These are phyloP conservation scores for Diplosoma virens DNA, from an alignment of 23 tunicate genomes.

Conservation along the genomic window DNA sequence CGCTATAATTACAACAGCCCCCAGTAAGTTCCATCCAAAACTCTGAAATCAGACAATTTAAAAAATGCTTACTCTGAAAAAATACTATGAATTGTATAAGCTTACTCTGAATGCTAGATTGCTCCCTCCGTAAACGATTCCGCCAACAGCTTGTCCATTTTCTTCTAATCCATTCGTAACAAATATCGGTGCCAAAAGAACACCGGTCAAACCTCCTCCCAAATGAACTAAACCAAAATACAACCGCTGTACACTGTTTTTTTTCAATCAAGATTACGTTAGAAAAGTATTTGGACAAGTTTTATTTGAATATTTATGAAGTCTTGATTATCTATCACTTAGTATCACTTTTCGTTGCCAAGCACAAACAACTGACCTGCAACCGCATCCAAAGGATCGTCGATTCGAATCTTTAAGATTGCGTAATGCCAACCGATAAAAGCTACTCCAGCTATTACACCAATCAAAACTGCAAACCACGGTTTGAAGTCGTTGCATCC, in stretches of 20 bases:
- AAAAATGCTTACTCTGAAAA: no score
- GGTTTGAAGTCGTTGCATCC: slow-evolving; percentile 67
- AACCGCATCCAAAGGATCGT: slow-evolving; percentile 88
- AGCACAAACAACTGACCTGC: no score
- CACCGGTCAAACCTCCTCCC: slow-evolving; percentile 54
- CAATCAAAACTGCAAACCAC: slow-evolving; percentile 83
- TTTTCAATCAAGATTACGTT: no score
- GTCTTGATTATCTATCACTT: no score
- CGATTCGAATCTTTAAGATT: slow-evolving; percentile 46
- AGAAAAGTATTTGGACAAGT: no score
- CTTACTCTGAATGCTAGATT: slow-evolving; percentile 5
- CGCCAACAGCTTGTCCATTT: background rate
- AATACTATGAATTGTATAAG: no score
- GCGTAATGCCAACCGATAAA: slow-evolving; percentile 37
- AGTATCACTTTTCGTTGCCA: no score
- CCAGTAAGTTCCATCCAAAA: slow-evolving; percentile 76
- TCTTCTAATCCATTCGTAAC: slow-evolving; percentile 5
- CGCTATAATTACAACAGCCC: slow-evolving; percentile 37
- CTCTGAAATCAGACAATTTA: no score
- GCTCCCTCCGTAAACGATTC: slow-evolving; percentile 18
- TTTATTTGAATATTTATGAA: no score
- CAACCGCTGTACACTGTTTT: no score
- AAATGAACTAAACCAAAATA: slow-evolving; percentile 50
- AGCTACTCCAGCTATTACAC: slow-evolving; percentile 52
- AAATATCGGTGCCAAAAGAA: slow-evolving; percentile 31